A percentile compares a stretch with the other conserved stretches of the same genome.
Evolutionary conservation across 2,797 vertebrate genomes (phyloP).

Genomic region (Myotis myotis): DNA sequence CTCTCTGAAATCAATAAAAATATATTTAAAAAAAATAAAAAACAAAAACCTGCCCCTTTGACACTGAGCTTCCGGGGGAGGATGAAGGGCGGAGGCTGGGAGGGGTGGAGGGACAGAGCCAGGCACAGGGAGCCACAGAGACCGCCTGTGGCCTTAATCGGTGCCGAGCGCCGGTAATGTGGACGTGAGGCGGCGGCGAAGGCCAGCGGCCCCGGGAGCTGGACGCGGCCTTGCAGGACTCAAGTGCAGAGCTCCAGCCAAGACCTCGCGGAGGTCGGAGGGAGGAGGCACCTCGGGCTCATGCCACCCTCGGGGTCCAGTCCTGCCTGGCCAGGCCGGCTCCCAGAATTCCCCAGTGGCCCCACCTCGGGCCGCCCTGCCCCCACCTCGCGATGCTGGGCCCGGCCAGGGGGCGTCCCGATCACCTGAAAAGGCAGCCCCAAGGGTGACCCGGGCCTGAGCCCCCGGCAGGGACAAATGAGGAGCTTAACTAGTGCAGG

Average conservation of each 20-base stretch:
- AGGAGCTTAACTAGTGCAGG: constrained; percentile 84
- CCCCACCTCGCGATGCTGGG: background rate
- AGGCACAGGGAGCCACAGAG: background rate
- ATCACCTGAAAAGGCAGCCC: constrained; percentile 84
- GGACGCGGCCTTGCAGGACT: background rate
- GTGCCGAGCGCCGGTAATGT: accelerated
- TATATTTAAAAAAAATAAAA: too few species aligned
- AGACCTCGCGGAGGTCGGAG: accelerated
- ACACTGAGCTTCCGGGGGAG: background rate
- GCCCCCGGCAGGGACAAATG: constrained; percentile 81
- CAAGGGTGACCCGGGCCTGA: constrained; percentile 82
- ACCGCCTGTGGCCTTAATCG: background rate
- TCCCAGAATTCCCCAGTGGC: background rate
- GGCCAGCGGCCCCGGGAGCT: background rate
- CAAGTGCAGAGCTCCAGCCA: background rate
- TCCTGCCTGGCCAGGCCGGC: accelerated
- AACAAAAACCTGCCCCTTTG: background rate
- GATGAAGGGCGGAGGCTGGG: background rate
- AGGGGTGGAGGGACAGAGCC: too few species aligned
- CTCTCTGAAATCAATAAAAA: too few species aligned
- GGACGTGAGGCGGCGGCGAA: background rate
- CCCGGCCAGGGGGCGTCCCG: constrained; percentile 65
- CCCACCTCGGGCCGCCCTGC: background rate
- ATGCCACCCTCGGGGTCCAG: too few species aligned
- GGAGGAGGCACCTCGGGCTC: accelerated